A percentile compares a stretch with the other conserved stretches of the same genome.
Conservation (phyloP, 2,113 vertebrate species). For the Eleginops maclovinus region DNA sequence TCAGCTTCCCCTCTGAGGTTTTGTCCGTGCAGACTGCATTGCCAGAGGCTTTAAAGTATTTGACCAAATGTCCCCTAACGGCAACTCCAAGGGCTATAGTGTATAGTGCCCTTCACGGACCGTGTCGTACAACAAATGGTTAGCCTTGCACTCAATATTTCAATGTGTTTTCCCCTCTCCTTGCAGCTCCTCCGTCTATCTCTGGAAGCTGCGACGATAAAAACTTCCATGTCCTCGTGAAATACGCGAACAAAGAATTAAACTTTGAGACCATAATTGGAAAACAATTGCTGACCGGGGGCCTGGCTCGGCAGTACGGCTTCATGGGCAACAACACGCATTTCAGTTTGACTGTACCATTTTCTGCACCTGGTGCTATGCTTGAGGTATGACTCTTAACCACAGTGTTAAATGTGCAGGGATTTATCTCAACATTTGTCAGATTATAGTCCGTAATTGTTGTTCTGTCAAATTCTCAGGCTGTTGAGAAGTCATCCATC, state of each 20-base stretch:
- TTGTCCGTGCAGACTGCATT: slow-evolving; percentile 67
- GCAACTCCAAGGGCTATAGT: slow-evolving; percentile 73
- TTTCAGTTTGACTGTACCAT: slow-evolving; percentile 66
- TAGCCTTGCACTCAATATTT: background rate
- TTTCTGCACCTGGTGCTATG: slow-evolving; percentile 29
- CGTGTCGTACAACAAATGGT: slow-evolving; percentile 75
- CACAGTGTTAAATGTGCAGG: background rate
- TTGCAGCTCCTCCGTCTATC: slow-evolving; percentile 54
- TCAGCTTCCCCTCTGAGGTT: slow-evolving; percentile 69
- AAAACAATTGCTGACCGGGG: slow-evolving; percentile 38
- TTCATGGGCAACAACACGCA: slow-evolving; percentile 72
- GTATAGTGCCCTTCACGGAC: slow-evolving; percentile 80
- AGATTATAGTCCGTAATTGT: background rate
- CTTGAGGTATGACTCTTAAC: slow-evolving; percentile 62
- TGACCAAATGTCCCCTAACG: slow-evolving; percentile 65
- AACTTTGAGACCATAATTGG: slow-evolving; percentile 70
- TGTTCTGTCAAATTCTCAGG: slow-evolving; percentile 43
- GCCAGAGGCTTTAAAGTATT: slow-evolving; percentile 69
- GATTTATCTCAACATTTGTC: background rate
- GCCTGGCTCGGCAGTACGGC: slow-evolving; percentile 60
- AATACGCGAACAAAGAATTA: slow-evolving; percentile 49
- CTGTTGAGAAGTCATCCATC: slow-evolving; percentile 47
- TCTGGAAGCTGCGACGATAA: slow-evolving; percentile 68
- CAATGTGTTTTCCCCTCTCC: background rate
- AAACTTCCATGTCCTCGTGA: slow-evolving; percentile 69